phyloP scores from a whole-genome alignment of 1,140 invertebrate species.

The Marisa cornuarietis region DNA sequence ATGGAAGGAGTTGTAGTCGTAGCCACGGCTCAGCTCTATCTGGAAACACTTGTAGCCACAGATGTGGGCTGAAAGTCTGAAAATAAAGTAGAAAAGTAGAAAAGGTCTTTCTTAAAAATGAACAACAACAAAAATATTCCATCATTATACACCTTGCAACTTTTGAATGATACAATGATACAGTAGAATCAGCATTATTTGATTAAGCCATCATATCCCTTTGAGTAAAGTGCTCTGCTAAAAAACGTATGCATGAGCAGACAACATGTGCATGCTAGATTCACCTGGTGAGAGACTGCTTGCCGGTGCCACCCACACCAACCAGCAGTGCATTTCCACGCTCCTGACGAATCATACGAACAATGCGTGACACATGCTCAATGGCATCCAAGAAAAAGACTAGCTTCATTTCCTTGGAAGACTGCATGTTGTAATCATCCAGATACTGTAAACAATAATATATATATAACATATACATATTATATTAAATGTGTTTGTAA shows the following conservation, averaged over 20 bases:
- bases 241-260: not conserved
- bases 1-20: conserved; percentile 81
- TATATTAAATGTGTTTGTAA: no score
- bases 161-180: no score
- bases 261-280: conserved; percentile 2
- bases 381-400: conserved; percentile 68
- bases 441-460: conserved; percentile 58
- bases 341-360: conserved; percentile 66
- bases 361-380: conserved; percentile 65
- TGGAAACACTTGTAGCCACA: conserved; percentile 78
- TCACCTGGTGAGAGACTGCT: conserved; percentile 67
- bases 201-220: not conserved
- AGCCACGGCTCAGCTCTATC: conserved; percentile 84
- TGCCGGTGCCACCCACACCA: conserved; percentile 67
- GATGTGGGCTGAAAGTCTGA: conserved; percentile 64
- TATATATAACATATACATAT: not conserved
- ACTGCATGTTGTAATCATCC: conserved; percentile 65
- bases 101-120: no score
- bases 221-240: not conserved
- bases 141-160: no score
- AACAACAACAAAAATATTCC: no score
- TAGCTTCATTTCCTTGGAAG: conserved; percentile 65
- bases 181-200: no score
- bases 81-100: not conserved
- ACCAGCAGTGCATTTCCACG: conserved; percentile 67